Conservation (phyloP, 1,140 invertebrate genomes). For the Lucilia sericata region DNA sequence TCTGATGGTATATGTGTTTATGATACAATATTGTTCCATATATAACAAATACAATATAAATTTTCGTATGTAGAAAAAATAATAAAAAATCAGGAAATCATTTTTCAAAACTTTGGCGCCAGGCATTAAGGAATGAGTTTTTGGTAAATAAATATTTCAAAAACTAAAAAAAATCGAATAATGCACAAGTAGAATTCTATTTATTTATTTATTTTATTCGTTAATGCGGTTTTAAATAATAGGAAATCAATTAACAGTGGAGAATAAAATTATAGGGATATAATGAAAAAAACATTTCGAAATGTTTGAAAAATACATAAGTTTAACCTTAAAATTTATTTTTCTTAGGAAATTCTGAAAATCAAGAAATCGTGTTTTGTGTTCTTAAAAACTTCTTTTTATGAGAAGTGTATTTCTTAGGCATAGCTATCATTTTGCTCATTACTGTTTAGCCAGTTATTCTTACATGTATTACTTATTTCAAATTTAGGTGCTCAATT, state of each 20-base stretch:
- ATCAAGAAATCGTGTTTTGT: too few species aligned
- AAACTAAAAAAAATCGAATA: not conserved
- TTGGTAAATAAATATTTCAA: slow-evolving; percentile 30
- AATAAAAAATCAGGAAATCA: slow-evolving; percentile 34
- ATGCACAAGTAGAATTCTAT: not conserved
- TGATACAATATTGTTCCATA: not conserved
- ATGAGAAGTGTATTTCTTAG: too few species aligned
- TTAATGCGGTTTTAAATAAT: not conserved
- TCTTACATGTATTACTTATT: too few species aligned
- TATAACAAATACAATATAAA: not conserved
- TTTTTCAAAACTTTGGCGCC: slow-evolving; percentile 42
- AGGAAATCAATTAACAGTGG: too few species aligned
- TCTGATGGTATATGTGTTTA: not conserved
- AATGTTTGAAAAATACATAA: too few species aligned
- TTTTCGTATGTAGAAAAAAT: not conserved
- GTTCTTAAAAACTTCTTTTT: too few species aligned
- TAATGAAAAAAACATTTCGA: too few species aligned
- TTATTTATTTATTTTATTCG: slow-evolving; percentile 10
- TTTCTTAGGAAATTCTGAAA: too few species aligned
- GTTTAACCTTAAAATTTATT: too few species aligned
- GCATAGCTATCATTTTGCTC: too few species aligned
- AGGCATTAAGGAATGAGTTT: slow-evolving; percentile 28
- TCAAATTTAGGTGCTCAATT: not conserved
- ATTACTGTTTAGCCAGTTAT: too few species aligned
- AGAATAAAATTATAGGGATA: too few species aligned